A percentile compares a stretch with the other conserved stretches of the same genome.
Conservation (phyloP, 1,140 invertebrate genomes). For the Littorina saxatilis region DNA sequence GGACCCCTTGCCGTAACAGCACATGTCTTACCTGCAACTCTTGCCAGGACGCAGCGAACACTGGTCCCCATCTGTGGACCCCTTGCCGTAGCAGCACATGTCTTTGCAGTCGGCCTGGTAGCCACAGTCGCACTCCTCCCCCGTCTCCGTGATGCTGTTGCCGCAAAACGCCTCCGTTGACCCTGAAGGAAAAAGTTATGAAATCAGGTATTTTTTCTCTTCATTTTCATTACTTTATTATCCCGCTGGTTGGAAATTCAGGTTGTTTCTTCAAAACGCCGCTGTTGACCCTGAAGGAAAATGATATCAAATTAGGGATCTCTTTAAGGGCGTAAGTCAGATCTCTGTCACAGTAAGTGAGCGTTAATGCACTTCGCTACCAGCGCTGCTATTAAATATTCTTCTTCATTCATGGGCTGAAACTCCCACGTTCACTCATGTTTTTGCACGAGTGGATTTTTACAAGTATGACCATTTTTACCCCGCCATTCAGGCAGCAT, state of each 20-base stretch:
- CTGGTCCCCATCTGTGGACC: constrained; percentile 32
- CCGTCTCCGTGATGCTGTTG: constrained; percentile 98
- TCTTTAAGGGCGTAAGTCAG: too few relatives aligned
- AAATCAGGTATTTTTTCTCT: too few relatives aligned
- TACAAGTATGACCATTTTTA: too few relatives aligned
- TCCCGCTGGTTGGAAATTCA: constrained; percentile 83
- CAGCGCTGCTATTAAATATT: too few relatives aligned
- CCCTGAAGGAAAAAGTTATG: constrained; percentile 75
- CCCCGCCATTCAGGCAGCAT: too few relatives aligned
- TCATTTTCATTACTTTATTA: too few relatives aligned
- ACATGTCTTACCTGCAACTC: constrained; percentile 78
- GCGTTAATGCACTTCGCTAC: too few relatives aligned
- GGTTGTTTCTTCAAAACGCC: constrained; percentile 99
- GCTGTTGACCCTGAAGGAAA: constrained; percentile 84
- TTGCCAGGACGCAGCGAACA: constrained; percentile 43
- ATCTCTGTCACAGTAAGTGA: too few relatives aligned
- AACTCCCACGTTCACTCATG: too few relatives aligned
- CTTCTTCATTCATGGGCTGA: too few relatives aligned
- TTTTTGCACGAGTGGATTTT: too few relatives aligned
- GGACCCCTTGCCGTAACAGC: constrained; percentile 87
- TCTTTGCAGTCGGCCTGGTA: constrained; percentile 91
- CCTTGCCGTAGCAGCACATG: constrained; percentile 92
- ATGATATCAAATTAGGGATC: too few relatives aligned
- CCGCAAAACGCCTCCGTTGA: constrained; percentile 98
- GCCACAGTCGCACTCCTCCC: constrained; percentile 99